phyloP scores from a whole-genome alignment of 1,140 invertebrate species.

The Pseudomyrmex cubaensis region DNA sequence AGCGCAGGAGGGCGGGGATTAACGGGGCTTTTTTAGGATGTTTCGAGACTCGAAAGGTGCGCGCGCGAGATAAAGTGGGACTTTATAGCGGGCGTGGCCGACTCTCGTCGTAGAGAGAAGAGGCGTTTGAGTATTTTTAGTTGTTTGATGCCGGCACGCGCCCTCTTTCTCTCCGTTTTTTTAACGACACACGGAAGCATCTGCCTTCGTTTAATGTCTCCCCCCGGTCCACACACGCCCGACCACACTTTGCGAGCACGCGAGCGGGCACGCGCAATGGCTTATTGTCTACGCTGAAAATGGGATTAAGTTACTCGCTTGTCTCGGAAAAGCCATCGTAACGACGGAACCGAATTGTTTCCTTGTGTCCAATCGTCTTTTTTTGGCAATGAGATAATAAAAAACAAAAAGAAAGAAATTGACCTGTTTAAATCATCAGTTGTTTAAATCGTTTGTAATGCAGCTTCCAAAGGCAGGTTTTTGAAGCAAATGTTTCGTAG shows the following conservation, averaged over 20 bases:
- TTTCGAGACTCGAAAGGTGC: slow-evolving; percentile 55
- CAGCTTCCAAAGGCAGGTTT: neutral
- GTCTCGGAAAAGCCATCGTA: slow-evolving; percentile 40
- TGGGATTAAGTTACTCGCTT: slow-evolving; percentile 74
- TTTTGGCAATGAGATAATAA: neutral
- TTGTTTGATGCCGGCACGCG: slow-evolving; percentile 80
- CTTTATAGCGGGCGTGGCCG: slow-evolving; percentile 82
- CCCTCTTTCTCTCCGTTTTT: slow-evolving; percentile 71
- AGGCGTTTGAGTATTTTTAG: slow-evolving; percentile 82
- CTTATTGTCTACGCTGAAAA: slow-evolving; percentile 74
- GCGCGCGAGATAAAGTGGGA: slow-evolving; percentile 55
- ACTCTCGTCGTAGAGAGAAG: slow-evolving; percentile 61
- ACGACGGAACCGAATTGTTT: slow-evolving; percentile 59
- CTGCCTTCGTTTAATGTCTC: slow-evolving; percentile 74
- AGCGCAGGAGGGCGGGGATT: slow-evolving; percentile 48
- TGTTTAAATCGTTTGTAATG: neutral
- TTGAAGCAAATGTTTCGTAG: no score
- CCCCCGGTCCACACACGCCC: slow-evolving; percentile 35
- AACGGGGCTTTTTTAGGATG: slow-evolving; percentile 59
- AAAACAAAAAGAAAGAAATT: neutral
- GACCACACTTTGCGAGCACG: slow-evolving; percentile 40
- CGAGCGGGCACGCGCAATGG: slow-evolving; percentile 27
- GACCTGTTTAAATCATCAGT: slow-evolving; percentile 2
- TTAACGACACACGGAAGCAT: slow-evolving; percentile 74
- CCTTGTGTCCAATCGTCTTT: neutral